Conservation (phyloP, 2,113 vertebrate species). For the Struthio camelus region DNA sequence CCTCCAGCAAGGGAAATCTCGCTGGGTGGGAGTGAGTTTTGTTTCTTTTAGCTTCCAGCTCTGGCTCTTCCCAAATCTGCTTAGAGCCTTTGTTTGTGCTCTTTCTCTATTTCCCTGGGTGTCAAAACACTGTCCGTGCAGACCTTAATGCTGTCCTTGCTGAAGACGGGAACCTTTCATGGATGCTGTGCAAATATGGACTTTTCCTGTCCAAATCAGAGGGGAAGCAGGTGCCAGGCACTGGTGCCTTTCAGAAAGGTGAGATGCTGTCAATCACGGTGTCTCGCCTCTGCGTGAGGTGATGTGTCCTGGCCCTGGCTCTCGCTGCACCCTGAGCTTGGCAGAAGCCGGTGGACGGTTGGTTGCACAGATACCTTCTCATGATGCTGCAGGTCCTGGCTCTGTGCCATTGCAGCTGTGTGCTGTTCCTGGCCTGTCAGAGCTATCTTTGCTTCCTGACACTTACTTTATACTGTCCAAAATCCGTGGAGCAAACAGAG, state of each 20-base stretch:
- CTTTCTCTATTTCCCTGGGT: background rate
- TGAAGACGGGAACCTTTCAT: background rate
- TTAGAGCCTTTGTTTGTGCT: background rate
- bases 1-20: background rate
- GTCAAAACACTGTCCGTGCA: background rate
- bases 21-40: background rate
- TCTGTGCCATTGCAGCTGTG: background rate
- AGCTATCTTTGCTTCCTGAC: background rate
- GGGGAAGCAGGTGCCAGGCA: background rate
- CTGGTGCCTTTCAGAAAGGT: background rate
- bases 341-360: background rate
- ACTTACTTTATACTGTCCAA: background rate
- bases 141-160: background rate
- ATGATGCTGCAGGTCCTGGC: background rate
- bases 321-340: background rate
- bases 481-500: background rate
- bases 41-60: background rate
- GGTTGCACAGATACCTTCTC: background rate
- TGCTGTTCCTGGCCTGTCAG: background rate
- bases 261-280: background rate
- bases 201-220: background rate
- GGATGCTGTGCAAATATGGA: background rate
- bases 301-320: background rate
- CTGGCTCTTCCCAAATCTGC: background rate
- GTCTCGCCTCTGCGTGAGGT: accelerated